phyloP scores from a whole-genome alignment of 2,797 vertebrate species.

The Astyanax mexicanus region DNA sequence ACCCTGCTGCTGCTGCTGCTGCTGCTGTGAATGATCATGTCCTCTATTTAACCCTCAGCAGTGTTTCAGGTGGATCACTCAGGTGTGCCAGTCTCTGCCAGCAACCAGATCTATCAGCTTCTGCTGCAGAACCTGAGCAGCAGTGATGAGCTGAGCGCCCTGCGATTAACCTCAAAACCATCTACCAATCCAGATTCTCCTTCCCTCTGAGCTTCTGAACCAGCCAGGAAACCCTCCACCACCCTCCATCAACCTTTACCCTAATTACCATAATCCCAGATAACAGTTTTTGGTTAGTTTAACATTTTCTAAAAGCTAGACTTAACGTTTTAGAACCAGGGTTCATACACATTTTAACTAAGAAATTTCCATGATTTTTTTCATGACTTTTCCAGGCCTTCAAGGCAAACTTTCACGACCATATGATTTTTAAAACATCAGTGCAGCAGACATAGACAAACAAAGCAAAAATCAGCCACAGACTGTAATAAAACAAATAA shows the following conservation, averaged over 20 bases:
- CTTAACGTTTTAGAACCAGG: no score
- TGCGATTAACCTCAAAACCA: neutral
- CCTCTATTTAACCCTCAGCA: slow-evolving; percentile 7
- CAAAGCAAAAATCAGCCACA: no score
- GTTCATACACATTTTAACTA: no score
- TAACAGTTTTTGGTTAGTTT: no score
- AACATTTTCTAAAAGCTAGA: no score
- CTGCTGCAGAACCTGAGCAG: neutral
- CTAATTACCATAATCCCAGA: no score
- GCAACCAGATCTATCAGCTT: slow-evolving; percentile 7
- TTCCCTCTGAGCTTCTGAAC: neutral
- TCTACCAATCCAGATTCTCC: neutral
- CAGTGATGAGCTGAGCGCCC: neutral
- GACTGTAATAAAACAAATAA: no score
- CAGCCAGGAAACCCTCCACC: neutral
- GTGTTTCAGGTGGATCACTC: neutral
- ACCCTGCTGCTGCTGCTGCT: slow-evolving; percentile 1
- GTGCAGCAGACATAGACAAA: no score
- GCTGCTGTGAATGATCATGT: neutral
- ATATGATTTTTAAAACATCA: no score
- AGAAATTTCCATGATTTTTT: no score
- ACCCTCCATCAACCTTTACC: neutral
- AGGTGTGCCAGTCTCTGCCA: slow-evolving; percentile 8
- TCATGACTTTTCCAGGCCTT: no score
- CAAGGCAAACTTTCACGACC: no score